Base-by-base conservation (phyloP, 2,797 vertebrate species). In the Sebastes taczanowskii region DNA sequence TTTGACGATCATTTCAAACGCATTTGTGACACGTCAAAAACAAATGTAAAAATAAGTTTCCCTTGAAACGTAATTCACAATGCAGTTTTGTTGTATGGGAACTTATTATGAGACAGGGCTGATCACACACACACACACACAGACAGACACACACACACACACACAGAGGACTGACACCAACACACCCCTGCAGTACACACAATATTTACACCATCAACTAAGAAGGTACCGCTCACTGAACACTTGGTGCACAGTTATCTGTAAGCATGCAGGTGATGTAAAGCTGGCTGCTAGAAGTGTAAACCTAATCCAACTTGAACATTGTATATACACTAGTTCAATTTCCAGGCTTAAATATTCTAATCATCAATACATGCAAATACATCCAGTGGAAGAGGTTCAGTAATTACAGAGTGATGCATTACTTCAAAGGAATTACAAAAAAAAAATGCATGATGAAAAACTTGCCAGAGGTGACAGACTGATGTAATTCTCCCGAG, bases 401-500 rank as follows among this genome's bases (percentile, higher is more conserved):
- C 42, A 61, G 46, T 79, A 55, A 76, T 81, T 79, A 71, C 38
- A 2, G n/a, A 60, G 7, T n/a, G 27, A 77, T 56, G 73, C 65
- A 61, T 77, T 66, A 64, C 84, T 52, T 82, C 63, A 88, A 72
- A 81, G 42, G 62, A 61, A 73, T 62, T 69, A 11, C 27, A 66
- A 49, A 67, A 81, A 86, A 86, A 34, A 61, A 61, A 23, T 42
- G 18, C 18, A 32, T 11, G 34, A 82, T 60, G 65, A 75, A 68
- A 60, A 63, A 77, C 23, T 27, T 7, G 42, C 80, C 46, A 5
- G 75, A 25, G 74, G 81, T 84, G 78, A 80, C 68, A 55, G 80
- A 22, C 70, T 86, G 79, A 90, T 13, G 74, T 61, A 88, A 84
- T 74, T 34, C 75, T 29, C 23, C 34, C 16, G 29, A 53, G 25